Conservation (phyloP, 2,888 invertebrate species). For the Synanthedon vespiformis region DNA sequence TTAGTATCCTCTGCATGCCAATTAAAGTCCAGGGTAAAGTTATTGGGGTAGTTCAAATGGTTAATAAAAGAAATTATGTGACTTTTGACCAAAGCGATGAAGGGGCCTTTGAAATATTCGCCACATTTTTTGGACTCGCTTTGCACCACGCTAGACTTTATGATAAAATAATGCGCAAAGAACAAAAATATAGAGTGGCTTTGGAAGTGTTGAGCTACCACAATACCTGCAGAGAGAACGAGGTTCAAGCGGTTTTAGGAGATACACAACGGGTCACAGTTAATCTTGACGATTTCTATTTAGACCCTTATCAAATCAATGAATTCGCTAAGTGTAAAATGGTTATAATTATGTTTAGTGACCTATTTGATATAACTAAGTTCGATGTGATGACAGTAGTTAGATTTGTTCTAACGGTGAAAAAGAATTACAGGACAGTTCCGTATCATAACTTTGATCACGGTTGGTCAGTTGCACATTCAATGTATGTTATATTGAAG, state of each 20-base stretch:
- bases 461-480: constrained; percentile 88
- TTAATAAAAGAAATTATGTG: constrained; percentile 73
- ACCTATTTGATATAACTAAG: constrained; percentile 74
- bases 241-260: constrained; percentile 56
- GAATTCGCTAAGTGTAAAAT: constrained; percentile 79
- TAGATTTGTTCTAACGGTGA: constrained; percentile 82
- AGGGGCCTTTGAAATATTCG: constrained; percentile 85
- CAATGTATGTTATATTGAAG: constrained; percentile 82
- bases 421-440: constrained; percentile 85
- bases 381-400: constrained; percentile 78
- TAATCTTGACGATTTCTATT: constrained; percentile 72
- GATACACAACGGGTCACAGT: constrained; percentile 18
- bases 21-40: constrained; percentile 82
- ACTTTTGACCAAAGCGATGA: constrained; percentile 77
- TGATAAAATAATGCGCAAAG: constrained; percentile 83
- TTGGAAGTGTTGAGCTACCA: constrained; percentile 88
- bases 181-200: constrained; percentile 85
- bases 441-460: constrained; percentile 92
- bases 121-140: constrained; percentile 87
- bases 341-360: constrained; percentile 81
- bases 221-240: constrained; percentile 81
- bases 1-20: constrained; percentile 87
- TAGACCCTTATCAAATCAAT: constrained; percentile 78
- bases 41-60: constrained; percentile 91
- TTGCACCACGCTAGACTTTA: constrained; percentile 88